phyloP scores from a whole-genome alignment of 2,888 invertebrate genomes.

The Monoplex corrugatus region DNA sequence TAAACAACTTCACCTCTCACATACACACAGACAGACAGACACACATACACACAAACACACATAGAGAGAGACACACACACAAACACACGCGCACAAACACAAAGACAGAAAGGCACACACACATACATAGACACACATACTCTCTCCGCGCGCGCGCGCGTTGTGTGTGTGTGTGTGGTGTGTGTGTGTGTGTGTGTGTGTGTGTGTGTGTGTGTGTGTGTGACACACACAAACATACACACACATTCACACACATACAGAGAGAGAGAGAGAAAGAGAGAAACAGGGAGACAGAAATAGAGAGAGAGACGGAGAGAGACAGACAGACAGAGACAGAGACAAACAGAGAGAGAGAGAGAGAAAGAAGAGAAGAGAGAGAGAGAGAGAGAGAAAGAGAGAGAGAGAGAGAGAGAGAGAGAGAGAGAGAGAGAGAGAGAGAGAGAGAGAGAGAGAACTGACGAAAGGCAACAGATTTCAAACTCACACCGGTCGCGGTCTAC shows the following conservation, averaged over 20 bases:
- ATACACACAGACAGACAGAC: too few relatives aligned
- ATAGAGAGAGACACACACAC: too few relatives aligned
- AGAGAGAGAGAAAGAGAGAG: neutral
- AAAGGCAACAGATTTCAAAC: too few relatives aligned
- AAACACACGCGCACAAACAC: too few relatives aligned
- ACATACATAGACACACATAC: too few relatives aligned
- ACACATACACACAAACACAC: too few relatives aligned
- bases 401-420: neutral
- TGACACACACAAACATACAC: neutral
- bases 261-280: neutral
- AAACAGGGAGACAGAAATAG: neutral
- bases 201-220: slow-evolving; percentile 35
- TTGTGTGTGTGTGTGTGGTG: slow-evolving; percentile 11
- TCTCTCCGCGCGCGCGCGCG: too few relatives aligned
- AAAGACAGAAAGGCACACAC: too few relatives aligned
- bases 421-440: neutral
- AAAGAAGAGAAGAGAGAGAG: neutral
- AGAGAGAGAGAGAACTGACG: neutral
- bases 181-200: slow-evolving; percentile 7
- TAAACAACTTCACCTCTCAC: too few relatives aligned
- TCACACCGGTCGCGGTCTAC: too few relatives aligned
- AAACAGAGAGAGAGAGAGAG: neutral
- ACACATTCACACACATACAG: neutral
- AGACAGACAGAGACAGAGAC: neutral
- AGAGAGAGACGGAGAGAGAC: neutral